These are phyloP conservation scores for Anagyrus pseudococci DNA, from an alignment of 2,888 invertebrate genomes.

Conservation along the genomic window DNA sequence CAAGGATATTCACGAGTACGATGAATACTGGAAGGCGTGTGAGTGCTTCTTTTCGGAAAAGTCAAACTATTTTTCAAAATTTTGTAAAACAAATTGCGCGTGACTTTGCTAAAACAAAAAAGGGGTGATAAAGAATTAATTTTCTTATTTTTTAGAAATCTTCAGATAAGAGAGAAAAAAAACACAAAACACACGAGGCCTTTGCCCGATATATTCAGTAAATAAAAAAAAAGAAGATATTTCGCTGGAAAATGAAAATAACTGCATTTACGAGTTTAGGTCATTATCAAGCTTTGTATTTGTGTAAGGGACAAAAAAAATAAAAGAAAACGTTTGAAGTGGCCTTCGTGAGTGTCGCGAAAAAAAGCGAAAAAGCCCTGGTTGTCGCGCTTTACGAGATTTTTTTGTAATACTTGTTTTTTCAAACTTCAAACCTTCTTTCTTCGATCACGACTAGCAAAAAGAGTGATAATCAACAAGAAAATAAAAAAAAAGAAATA, in stretches of 20 bases:
- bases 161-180: slow-evolving; percentile 39
- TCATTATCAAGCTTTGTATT: slow-evolving; percentile 50
- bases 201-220: slow-evolving; percentile 44
- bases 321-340: slow-evolving; percentile 55
- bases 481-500: too few species aligned
- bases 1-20: too few species aligned
- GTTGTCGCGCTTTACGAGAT: slow-evolving; percentile 49
- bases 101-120: slow-evolving; percentile 43
- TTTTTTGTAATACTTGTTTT: slow-evolving; percentile 42
- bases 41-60: slow-evolving; percentile 49
- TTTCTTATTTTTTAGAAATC: slow-evolving; percentile 39
- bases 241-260: slow-evolving; percentile 38
- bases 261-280: slow-evolving; percentile 40
- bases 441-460: slow-evolving; percentile 23
- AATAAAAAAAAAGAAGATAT: slow-evolving; percentile 36
- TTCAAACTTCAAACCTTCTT: slow-evolving; percentile 28
- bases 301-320: slow-evolving; percentile 49
- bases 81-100: slow-evolving; percentile 49
- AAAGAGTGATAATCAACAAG: slow-evolving; percentile 13
- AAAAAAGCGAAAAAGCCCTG: slow-evolving; percentile 41
- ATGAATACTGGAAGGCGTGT: slow-evolving; percentile 39
- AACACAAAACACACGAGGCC: slow-evolving; percentile 47
- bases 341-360: slow-evolving; percentile 56
- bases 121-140: slow-evolving; percentile 38
- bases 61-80: slow-evolving; percentile 60